A percentile compares a stretch with the other conserved stretches of the same genome.
These are phyloP conservation scores for Sturmia bella DNA, from an alignment of 2,888 invertebrate genomes.

Conservation along the genomic window DNA sequence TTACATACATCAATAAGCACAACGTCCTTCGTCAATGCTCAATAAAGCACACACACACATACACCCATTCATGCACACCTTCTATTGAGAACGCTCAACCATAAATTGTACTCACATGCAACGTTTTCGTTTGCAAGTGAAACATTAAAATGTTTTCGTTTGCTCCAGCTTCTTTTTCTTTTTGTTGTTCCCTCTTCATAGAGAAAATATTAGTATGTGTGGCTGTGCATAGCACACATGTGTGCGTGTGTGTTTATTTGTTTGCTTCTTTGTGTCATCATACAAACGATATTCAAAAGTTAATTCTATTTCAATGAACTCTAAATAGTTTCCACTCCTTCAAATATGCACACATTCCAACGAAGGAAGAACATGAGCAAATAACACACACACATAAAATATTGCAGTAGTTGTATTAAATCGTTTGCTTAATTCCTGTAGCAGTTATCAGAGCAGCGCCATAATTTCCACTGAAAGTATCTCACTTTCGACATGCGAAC, in stretches of 20 bases:
- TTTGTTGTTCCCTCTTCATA: not conserved
- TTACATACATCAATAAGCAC: slow-evolving; percentile 34
- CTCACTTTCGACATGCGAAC: not conserved
- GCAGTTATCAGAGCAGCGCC: slow-evolving; percentile 41
- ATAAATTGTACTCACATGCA: no score
- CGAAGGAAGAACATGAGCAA: not conserved
- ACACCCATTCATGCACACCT: not conserved
- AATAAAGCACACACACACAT: slow-evolving; percentile 11
- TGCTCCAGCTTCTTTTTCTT: not conserved
- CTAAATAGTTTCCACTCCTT: slow-evolving; percentile 52
- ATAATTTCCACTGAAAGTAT: slow-evolving; percentile 61
- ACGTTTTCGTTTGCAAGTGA: slow-evolving; percentile 15
- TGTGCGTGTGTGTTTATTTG: no score
- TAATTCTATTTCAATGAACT: slow-evolving; percentile 64
- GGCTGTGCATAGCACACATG: no score
- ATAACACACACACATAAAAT: slow-evolving; percentile 22
- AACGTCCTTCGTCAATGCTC: slow-evolving; percentile 40
- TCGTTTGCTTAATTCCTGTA: slow-evolving; percentile 24
- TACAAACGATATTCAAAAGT: slow-evolving; percentile 40
- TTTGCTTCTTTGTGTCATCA: slow-evolving; percentile 7
- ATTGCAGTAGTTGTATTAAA: slow-evolving; percentile 44
- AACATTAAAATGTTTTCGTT: not conserved
- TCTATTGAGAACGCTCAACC: no score
- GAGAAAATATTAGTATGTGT: no score
- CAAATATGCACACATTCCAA: not conserved